phyloP scores from a whole-genome alignment of 2,797 vertebrate genomes.

The Danio tinwini region DNA sequence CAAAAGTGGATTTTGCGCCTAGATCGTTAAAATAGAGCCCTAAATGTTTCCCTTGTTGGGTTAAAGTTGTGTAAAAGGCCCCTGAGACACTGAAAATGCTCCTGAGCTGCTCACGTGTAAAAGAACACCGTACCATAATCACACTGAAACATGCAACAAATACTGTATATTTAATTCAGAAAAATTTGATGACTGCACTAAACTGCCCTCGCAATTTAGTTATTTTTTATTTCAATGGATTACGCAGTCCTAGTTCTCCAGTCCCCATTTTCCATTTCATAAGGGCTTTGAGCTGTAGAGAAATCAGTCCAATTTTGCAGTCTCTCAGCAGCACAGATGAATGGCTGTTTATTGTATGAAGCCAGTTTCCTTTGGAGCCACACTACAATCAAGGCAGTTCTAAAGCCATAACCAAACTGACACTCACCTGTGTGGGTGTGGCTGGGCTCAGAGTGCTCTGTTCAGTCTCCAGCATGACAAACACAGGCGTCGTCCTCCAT shows the following conservation, averaged over 20 bases:
- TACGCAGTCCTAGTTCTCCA: not conserved
- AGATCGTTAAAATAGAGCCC: too few species aligned
- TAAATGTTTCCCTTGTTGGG: too few species aligned
- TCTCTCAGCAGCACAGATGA: conserved; percentile 7
- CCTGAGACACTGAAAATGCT: too few species aligned
- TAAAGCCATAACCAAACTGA: conserved; percentile 35
- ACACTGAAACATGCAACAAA: too few species aligned
- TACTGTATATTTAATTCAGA: too few species aligned
- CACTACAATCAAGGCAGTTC: conserved; percentile 12
- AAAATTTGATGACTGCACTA: not conserved
- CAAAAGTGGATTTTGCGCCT: too few species aligned
- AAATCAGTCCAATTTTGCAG: not conserved
- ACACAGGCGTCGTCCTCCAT: conserved; percentile 69
- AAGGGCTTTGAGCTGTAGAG: not conserved
- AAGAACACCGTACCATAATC: too few species aligned
- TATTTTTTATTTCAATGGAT: not conserved
- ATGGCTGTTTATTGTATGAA: not conserved
- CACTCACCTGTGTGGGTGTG: conserved; percentile 87
- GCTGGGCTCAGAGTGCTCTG: conserved; percentile 77
- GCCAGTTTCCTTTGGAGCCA: not conserved
- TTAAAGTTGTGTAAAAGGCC: too few species aligned
- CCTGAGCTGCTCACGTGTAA: too few species aligned
- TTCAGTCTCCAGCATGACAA: conserved; percentile 74
- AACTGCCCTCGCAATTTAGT: not conserved
- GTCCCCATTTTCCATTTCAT: not conserved